phyloP scores from a whole-genome alignment of 2,113 vertebrate species.

The Leuciscus idus region DNA sequence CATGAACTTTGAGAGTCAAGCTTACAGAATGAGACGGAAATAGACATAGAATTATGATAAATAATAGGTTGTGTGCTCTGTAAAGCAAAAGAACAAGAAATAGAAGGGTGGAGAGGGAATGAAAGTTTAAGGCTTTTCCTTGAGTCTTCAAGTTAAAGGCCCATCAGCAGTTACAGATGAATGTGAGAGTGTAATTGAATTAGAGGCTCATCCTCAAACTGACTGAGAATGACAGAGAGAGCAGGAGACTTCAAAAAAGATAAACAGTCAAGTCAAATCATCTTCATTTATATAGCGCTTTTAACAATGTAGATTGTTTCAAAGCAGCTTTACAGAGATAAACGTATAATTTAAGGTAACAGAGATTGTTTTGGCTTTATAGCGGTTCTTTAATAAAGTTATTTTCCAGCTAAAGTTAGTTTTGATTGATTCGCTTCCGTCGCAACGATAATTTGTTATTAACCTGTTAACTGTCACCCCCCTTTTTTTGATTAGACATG shows the following conservation, averaged over 20 bases:
- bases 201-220: background rate
- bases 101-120: background rate
- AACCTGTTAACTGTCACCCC: too few species aligned
- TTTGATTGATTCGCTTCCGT: too few species aligned
- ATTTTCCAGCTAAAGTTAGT: too few species aligned
- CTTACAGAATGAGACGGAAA: background rate
- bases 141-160: conserved; percentile 26
- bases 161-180: conserved; percentile 7
- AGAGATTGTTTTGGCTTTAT: too few species aligned
- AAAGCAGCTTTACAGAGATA: too few species aligned
- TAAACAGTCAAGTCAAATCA: background rate
- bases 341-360: too few species aligned
- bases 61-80: conserved; percentile 36
- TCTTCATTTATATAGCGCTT: too few species aligned
- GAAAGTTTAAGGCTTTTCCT: conserved; percentile 21
- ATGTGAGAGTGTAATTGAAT: conserved; percentile 13
- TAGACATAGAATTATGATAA: conserved; percentile 4
- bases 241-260: background rate
- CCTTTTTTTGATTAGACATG: too few species aligned
- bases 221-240: background rate
- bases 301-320: too few species aligned
- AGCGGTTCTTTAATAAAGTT: too few species aligned
- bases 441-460: too few species aligned
- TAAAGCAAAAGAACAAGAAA: background rate
- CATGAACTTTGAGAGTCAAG: background rate